These are phyloP conservation scores for Vulpes ferrilata DNA, from an alignment of 2,113 vertebrate species.

Conservation along the genomic window DNA sequence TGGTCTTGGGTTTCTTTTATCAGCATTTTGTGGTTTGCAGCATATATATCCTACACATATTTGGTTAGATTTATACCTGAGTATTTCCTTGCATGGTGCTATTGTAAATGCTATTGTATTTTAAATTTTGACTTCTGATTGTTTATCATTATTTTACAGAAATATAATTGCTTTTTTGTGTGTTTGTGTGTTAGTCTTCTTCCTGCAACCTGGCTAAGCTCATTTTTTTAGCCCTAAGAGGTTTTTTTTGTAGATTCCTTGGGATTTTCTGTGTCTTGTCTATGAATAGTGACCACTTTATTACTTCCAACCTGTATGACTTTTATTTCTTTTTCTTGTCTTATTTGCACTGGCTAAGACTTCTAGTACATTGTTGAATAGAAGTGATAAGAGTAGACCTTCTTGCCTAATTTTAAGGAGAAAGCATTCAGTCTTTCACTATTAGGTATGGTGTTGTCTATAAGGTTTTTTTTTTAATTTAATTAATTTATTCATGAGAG, in stretches of 20 bases:
- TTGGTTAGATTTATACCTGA: background rate
- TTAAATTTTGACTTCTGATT: constrained; percentile 30
- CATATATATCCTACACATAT: background rate
- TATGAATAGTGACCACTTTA: background rate
- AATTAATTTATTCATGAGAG: too few species aligned
- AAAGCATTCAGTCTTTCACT: background rate
- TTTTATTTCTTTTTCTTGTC: background rate
- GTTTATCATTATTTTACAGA: background rate
- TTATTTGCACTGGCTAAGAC: background rate
- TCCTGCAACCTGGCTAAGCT: background rate
- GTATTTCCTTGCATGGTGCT: background rate
- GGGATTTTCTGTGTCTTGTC: background rate
- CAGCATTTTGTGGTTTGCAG: background rate
- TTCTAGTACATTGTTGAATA: background rate
- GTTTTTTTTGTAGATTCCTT: background rate
- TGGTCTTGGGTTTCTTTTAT: background rate
- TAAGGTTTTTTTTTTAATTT: background rate
- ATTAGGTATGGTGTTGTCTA: background rate
- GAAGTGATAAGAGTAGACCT: background rate
- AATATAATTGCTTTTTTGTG: background rate
- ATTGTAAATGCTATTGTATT: background rate
- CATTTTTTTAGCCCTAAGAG: background rate
- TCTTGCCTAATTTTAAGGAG: background rate
- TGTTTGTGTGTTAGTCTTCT: background rate
- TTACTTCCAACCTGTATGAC: background rate